Evolutionary conservation across 2,888 invertebrate genomes (phyloP).

Genomic region (Pristionchus entomophagus): DNA sequence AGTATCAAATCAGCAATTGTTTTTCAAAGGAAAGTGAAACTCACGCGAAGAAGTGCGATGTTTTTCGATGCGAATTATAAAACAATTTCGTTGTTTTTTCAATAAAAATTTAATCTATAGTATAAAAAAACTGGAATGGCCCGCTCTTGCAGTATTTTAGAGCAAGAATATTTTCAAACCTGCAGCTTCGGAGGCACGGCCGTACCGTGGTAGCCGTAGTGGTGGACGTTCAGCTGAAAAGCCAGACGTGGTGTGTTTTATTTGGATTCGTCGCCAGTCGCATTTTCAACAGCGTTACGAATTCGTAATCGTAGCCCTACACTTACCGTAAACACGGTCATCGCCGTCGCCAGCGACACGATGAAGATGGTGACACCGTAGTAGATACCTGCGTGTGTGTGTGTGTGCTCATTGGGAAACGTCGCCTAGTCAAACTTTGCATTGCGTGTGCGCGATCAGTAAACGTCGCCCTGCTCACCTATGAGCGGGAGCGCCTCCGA

Average conservation of each 20-base stretch:
- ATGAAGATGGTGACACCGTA: constrained; percentile 81
- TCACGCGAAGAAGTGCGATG: not conserved
- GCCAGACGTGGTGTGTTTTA: not conserved
- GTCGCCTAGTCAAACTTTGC: not conserved
- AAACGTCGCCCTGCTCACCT: constrained; percentile 81
- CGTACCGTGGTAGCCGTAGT: constrained; percentile 71
- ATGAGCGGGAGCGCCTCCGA: constrained; percentile 88
- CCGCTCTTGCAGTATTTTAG: no score
- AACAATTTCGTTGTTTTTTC: no score
- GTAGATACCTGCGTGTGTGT: constrained; percentile 80
- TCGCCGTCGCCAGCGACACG: constrained; percentile 79
- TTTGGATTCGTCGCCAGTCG: constrained; percentile 6
- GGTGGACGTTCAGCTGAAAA: constrained; percentile 83
- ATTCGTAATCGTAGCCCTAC: not conserved
- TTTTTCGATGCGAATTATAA: not conserved
- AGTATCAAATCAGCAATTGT: no score
- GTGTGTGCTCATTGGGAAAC: no score
- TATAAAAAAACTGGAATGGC: no score
- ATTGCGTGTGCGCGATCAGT: not conserved
- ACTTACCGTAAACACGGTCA: constrained; percentile 84
- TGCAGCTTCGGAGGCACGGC: constrained; percentile 70
- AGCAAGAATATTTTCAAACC: no score
- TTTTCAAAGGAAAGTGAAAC: no score
- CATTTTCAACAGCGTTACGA: not conserved
- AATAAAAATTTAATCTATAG: no score